Evolutionary conservation across 35 echinoderm and acorn worm species (phyloP).

Genomic region (Lytechinus variegatus): DNA sequence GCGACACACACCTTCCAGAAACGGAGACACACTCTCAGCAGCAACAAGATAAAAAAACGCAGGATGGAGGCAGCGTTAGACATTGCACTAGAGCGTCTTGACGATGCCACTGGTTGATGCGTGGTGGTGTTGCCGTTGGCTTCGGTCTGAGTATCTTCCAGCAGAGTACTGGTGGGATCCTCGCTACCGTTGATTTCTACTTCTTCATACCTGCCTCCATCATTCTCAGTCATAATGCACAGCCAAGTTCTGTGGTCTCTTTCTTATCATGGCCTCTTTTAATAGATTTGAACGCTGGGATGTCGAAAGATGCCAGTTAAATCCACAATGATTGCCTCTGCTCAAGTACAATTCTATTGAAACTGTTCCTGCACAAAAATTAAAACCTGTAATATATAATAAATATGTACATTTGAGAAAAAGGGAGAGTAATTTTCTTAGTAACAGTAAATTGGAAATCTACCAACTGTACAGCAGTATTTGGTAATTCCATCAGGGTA

Average conservation of each 20-base stretch:
- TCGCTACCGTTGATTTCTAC: constrained; percentile 28
- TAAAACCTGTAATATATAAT: neutral
- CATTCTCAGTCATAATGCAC: neutral
- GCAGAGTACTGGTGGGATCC: neutral
- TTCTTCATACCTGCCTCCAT: neutral
- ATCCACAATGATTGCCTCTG: neutral
- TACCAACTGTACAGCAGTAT: too few relatives aligned
- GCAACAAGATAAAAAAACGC: neutral
- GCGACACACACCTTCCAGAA: constrained; percentile 59
- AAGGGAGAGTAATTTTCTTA: too few relatives aligned
- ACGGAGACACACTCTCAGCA: neutral
- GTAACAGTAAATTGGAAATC: too few relatives aligned
- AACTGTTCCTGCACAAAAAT: too few relatives aligned
- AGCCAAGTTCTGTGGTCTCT: neutral
- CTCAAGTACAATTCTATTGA: neutral
- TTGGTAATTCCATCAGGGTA: too few relatives aligned
- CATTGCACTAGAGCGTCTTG: neutral
- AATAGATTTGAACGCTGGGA: neutral
- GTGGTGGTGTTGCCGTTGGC: neutral
- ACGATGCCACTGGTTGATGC: neutral
- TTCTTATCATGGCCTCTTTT: neutral
- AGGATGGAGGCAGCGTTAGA: neutral
- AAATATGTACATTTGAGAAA: neutral
- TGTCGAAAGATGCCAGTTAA: neutral
- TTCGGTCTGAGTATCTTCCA: neutral